Evolutionary conservation across 2,888 invertebrate species (phyloP), one percentile per base, ranked within the genome.

Genomic region (Lithophane leautieri): DNA sequence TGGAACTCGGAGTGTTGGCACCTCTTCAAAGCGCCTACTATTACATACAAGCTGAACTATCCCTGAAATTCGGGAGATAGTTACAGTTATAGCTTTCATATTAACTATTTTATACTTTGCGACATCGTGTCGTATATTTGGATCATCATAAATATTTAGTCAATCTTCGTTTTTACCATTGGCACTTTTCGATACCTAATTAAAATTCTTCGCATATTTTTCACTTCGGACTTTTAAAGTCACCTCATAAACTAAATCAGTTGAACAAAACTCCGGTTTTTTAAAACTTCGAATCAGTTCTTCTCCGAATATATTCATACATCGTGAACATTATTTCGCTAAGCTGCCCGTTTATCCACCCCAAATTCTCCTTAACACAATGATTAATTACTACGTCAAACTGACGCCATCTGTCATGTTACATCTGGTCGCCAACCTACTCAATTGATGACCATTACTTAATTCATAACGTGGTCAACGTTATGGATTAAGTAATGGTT

Each of bases 1-100:
- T 81, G 80, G 78, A 86, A 77, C 82, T 73, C 16, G 72, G 89
- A 89, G 88, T 89, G 88, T 92, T 93, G 93, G 92, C 92, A 91
- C 81, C 67, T 73, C 82, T 78, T 91, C 92, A 91, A 92, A 92
- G 88, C 70, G 77, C 77, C 84, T 81, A 77, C 65, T 75, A 71
- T 83, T 78, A 78, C 70, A 68, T 42, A 67, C 63, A 70, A 73
- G 58, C 73, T 65, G 44, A 78, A 78, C 73, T 78, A 73, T 83
- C 73, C 79, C 84, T 81, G 84, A 81, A 79, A 84, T 86, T 76
- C 50, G 73, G 77, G 67, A 52, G 73, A 77, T 76, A 63, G 87
- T 77, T 86, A 73, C 76, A 67, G 54, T 76, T 77, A 71, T 71
- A 85, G 73, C 56, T 69, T 82, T 73, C 42, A 69, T 54, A 72